Base-by-base conservation (phyloP, 2,113 vertebrate species). In the Pedionomus torquatus region DNA sequence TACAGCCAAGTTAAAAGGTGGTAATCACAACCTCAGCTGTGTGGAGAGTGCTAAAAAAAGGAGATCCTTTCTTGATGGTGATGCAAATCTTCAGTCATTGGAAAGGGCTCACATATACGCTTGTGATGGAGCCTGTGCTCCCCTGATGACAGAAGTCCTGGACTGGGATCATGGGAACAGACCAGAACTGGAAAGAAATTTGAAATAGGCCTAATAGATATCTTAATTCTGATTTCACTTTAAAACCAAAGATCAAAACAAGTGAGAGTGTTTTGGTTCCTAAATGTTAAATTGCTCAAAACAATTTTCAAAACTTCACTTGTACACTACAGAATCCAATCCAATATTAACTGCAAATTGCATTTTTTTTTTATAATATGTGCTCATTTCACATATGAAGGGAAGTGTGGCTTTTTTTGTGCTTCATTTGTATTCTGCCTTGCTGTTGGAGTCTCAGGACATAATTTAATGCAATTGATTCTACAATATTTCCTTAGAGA, bases 401-500 rank as follows among this genome's bases (percentile, higher is more conserved):
- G 74, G 31, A 63, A 88, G 24, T 23, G 9, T 79, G 65, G 25
- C 35, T 66, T 46, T 78, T 61, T 77, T 78, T 48, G 30, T 90
- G n/a, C 82, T 91, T 90, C 2, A 1, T 83, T 91, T 88, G n/a
- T 90, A 49, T 78, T 80, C 84, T 95, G 66, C 43, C 23, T 33
- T 81, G 52, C 64, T 78, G 11, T 90, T 94, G 82, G 79, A 61
- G 37, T 89, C 57, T 71, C 24, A 66, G 69, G 94, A 84, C 15
- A 43, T 91, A 57, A 43, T 86, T 46, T 90, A 96, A 65, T 30
- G 75, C 78, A 95, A 16, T 65, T 82, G 57, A 78, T 83, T 94
- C 41, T 83, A 21, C 39, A 90, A 51, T 92, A 83, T 89, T 85
- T 93, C 92, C 85, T 90, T 83, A 65, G 96, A 93, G 92, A 89